phyloP scores from a whole-genome alignment of 1,140 invertebrate genomes.

The Lutraria rhynchaena region DNA sequence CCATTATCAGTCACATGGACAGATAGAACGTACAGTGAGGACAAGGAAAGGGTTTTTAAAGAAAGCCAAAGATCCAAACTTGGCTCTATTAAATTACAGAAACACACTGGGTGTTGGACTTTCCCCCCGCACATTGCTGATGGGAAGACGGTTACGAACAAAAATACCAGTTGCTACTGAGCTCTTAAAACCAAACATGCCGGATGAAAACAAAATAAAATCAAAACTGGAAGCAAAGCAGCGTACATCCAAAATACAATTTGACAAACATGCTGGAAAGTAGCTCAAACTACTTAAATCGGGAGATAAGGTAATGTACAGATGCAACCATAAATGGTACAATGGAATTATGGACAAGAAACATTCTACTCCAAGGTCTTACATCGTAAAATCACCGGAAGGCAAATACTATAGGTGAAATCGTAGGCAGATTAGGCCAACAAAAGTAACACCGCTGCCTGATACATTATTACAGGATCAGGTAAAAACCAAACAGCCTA shows the following conservation, averaged over 20 bases:
- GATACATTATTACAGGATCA: no score
- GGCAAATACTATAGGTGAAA: no score
- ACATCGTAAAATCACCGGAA: no score
- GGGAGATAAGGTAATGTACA: no score
- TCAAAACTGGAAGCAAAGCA: background rate
- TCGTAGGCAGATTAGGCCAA: no score
- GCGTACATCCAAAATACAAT: background rate
- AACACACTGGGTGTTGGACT: constrained; percentile 56
- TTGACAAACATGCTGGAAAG: constrained; percentile 27
- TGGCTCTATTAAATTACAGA: constrained; percentile 53
- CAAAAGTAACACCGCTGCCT: no score
- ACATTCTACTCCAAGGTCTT: no score
- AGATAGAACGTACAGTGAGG: constrained; percentile 69
- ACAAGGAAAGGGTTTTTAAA: constrained; percentile 54
- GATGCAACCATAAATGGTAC: no score
- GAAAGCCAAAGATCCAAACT: constrained; percentile 60
- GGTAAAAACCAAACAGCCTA: no score
- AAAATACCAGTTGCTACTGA: constrained; percentile 39
- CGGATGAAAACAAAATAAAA: background rate
- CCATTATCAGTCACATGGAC: no score
- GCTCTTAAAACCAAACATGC: background rate
- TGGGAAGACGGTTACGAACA: constrained; percentile 59
- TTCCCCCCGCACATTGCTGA: constrained; percentile 56
- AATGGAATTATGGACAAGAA: no score
- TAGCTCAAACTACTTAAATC: no score